Percentiles rank a stretch among this genome's conserved stretches.
Conservation (phyloP, 2,888 invertebrate species). For the Cybosia mesomella region DNA sequence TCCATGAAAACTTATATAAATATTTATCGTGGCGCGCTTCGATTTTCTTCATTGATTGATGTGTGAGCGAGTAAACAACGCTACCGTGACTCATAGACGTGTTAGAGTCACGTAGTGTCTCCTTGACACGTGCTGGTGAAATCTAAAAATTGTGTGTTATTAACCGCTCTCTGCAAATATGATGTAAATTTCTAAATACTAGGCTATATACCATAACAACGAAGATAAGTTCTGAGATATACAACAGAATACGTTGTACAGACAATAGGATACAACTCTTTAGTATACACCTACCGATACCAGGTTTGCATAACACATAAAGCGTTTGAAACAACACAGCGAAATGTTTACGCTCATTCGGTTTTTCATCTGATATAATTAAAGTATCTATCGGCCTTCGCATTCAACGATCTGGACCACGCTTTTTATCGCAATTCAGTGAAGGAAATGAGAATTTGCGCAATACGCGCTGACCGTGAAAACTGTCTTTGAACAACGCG, state of each 20-base stretch:
- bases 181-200: not conserved
- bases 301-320: conserved; percentile 37
- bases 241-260: not conserved
- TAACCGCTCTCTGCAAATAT: not conserved
- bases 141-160: not conserved
- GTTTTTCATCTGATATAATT: conserved; percentile 31
- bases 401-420: conserved; percentile 49
- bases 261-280: conserved; percentile 5
- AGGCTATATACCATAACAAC: not conserved
- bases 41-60: not conserved
- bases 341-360: conserved; percentile 18
- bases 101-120: not conserved
- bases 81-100: not conserved
- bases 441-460: conserved; percentile 59
- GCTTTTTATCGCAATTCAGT: conserved; percentile 48
- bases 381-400: conserved; percentile 54
- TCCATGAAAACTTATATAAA: too few relatives aligned
- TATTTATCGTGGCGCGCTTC: not conserved
- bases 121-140: not conserved
- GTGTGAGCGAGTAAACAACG: not conserved
- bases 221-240: not conserved
- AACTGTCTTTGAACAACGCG: conserved; percentile 53
- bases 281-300: conserved; percentile 23
- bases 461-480: conserved; percentile 69
- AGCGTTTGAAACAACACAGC: conserved; percentile 24